phyloP scores from a whole-genome alignment of 2,113 vertebrate species.

The Archocentrus centrarchus region DNA sequence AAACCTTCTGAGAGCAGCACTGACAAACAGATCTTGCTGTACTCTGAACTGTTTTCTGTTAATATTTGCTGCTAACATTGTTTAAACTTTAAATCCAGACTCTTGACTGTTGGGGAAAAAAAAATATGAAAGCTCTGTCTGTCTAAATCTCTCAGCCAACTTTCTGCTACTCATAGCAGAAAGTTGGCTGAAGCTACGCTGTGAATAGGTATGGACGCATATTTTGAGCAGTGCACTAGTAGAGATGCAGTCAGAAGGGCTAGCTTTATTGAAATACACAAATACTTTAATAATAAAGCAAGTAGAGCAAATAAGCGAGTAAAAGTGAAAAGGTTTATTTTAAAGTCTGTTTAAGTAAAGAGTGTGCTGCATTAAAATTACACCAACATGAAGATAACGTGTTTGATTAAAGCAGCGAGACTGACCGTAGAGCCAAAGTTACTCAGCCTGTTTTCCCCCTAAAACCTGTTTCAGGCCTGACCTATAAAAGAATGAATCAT shows the following conservation, averaged over 20 bases:
- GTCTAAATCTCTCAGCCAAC: background rate
- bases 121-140: background rate
- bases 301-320: background rate
- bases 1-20: background rate
- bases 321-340: background rate
- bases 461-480: conserved; percentile 82
- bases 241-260: background rate
- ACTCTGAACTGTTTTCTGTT: background rate
- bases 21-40: background rate
- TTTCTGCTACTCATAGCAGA: background rate
- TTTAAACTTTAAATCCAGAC: background rate
- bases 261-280: background rate
- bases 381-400: background rate
- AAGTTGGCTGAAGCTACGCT: background rate
- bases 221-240: background rate
- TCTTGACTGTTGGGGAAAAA: background rate
- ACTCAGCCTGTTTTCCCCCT: background rate
- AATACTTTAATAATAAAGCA: background rate
- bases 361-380: background rate
- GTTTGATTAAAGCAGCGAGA: background rate
- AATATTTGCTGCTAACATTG: background rate
- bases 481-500: conserved; percentile 89
- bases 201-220: background rate
- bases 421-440: background rate
- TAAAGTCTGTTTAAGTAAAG: background rate